These are phyloP conservation scores for Phymorhynchus buccinoides DNA, from an alignment of 1,140 invertebrate genomes.

Conservation along the genomic window DNA sequence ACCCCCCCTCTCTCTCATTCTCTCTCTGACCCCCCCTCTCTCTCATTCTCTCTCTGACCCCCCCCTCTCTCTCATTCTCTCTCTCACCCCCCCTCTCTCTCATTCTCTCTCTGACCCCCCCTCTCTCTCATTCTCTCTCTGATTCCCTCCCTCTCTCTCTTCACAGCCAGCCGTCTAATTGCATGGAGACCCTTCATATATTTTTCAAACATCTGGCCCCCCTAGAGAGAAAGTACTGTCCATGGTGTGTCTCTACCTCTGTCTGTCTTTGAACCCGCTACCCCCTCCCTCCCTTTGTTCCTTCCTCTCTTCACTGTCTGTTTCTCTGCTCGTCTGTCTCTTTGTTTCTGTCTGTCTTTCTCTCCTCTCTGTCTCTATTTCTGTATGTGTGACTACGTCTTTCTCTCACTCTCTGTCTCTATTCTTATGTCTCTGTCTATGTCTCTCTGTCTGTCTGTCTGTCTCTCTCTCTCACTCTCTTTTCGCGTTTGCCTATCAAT, in stretches of 20 bases:
- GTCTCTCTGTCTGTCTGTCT: neutral
- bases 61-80: too few species aligned
- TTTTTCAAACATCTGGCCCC: neutral
- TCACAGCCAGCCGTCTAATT: neutral
- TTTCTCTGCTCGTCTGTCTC: conserved; percentile 3
- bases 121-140: too few species aligned
- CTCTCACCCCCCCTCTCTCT: too few species aligned
- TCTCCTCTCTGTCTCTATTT: neutral
- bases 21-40: too few species aligned
- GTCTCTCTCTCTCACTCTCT: too few species aligned
- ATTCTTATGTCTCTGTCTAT: neutral
- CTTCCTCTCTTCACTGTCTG: neutral
- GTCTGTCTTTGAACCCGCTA: too few species aligned
- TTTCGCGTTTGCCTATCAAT: too few species aligned
- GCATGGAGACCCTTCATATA: neutral
- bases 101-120: too few species aligned
- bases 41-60: too few species aligned
- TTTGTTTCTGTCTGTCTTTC: conserved; percentile 25
- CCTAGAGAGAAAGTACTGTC: neutral
- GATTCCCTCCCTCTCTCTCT: neutral
- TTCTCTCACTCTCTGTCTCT: neutral
- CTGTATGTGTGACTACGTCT: neutral
- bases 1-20: too few species aligned
- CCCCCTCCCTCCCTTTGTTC: neutral
- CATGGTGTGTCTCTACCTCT: too few species aligned